Evolutionary conservation across 1,140 invertebrate species (phyloP).

Genomic region (Hesperophylax magnus): DNA sequence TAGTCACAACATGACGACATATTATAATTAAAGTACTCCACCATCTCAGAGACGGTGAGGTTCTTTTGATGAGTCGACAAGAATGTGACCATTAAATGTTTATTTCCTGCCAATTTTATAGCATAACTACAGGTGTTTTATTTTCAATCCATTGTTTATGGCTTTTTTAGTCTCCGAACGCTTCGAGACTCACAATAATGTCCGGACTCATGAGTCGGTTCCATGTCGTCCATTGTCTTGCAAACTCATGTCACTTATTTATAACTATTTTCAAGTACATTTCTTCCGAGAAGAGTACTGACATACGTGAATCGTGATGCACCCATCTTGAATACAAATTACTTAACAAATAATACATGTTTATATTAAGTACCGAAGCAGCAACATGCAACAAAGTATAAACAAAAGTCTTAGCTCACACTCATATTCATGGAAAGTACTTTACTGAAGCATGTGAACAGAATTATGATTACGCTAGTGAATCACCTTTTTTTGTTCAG

Average conservation of each 20-base stretch:
- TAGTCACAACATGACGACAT: too few species aligned
- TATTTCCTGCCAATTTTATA: slow-evolving; percentile 5
- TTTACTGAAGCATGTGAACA: neutral
- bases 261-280: neutral
- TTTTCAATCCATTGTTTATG: neutral
- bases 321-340: slow-evolving; percentile 27
- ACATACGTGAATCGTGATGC: neutral
- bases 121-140: slow-evolving; percentile 11
- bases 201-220: neutral
- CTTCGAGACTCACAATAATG: neutral
- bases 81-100: neutral
- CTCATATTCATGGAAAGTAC: neutral
- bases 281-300: slow-evolving; percentile 2
- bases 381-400: too few species aligned
- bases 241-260: neutral
- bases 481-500: neutral
- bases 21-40: too few species aligned
- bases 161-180: neutral
- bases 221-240: neutral
- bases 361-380: neutral
- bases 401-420: neutral
- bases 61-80: too few species aligned
- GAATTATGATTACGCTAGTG: too few species aligned
- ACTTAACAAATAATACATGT: neutral
- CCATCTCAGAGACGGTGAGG: too few species aligned